phyloP scores from a whole-genome alignment of 2,888 invertebrate species.

The Aricia artaxerxes region DNA sequence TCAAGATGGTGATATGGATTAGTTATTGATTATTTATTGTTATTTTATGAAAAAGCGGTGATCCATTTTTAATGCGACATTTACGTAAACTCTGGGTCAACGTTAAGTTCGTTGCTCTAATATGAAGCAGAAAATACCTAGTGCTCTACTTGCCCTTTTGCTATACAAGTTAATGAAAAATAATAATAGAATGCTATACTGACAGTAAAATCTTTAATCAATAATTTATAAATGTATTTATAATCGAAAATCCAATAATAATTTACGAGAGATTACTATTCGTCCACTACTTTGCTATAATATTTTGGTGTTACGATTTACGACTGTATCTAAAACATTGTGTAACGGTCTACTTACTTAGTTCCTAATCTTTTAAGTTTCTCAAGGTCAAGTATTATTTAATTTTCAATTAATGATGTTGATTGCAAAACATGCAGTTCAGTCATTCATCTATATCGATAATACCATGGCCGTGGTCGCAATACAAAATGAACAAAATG shows the following conservation, averaged over 20 bases:
- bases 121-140: not conserved
- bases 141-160: not conserved
- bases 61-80: slow-evolving; percentile 31
- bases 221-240: too few species aligned
- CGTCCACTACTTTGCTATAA: too few species aligned
- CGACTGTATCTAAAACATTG: too few species aligned
- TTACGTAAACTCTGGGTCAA: not conserved
- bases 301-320: too few species aligned
- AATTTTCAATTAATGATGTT: not conserved
- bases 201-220: too few species aligned
- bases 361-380: not conserved
- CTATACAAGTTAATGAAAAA: too few species aligned
- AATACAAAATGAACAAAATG: slow-evolving; percentile 51
- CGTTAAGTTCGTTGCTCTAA: not conserved
- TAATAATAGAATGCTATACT: too few species aligned
- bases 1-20: slow-evolving; percentile 62
- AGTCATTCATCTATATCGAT: not conserved
- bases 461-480: not conserved
- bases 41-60: slow-evolving; percentile 30
- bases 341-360: too few species aligned
- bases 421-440: not conserved
- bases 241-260: too few species aligned
- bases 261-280: too few species aligned
- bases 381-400: not conserved
- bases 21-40: slow-evolving; percentile 51